phyloP scores from a whole-genome alignment of 2,797 vertebrate genomes.

The Falco naumanni region DNA sequence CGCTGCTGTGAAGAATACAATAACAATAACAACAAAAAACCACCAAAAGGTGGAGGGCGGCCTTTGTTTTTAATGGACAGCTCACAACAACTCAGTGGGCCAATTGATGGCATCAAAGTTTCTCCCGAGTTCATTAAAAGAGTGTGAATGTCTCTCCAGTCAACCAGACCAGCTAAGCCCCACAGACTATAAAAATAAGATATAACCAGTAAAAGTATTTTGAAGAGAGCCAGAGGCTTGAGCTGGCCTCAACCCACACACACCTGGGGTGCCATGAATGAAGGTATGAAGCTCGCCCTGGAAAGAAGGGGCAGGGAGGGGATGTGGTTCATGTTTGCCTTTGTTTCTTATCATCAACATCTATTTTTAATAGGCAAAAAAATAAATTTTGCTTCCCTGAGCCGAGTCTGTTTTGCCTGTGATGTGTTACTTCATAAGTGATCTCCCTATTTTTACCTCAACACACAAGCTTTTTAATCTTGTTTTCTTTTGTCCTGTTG shows the following conservation, averaged over 20 bases:
- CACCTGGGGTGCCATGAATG: background rate
- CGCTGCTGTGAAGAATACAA: background rate
- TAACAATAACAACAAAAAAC: too few species aligned
- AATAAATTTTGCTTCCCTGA: background rate
- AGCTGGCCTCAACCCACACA: rapidly evolving
- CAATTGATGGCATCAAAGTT: background rate
- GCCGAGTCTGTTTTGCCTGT: background rate
- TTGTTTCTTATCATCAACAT: background rate
- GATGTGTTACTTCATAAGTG: background rate
- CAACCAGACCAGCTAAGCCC: background rate
- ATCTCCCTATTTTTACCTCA: background rate
- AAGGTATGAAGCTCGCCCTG: background rate
- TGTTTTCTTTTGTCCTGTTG: background rate
- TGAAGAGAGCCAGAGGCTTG: background rate
- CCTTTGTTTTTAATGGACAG: too few species aligned
- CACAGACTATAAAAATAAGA: too few species aligned
- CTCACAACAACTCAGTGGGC: background rate
- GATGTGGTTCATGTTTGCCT: background rate
- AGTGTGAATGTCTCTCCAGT: background rate
- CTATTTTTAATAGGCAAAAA: background rate
- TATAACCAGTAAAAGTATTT: background rate
- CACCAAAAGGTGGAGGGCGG: background rate
- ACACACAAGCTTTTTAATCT: background rate
- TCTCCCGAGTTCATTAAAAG: background rate
- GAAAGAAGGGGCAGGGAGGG: background rate